phyloP scores from a whole-genome alignment of 2,888 invertebrate genomes.

The Pocota personata region DNA sequence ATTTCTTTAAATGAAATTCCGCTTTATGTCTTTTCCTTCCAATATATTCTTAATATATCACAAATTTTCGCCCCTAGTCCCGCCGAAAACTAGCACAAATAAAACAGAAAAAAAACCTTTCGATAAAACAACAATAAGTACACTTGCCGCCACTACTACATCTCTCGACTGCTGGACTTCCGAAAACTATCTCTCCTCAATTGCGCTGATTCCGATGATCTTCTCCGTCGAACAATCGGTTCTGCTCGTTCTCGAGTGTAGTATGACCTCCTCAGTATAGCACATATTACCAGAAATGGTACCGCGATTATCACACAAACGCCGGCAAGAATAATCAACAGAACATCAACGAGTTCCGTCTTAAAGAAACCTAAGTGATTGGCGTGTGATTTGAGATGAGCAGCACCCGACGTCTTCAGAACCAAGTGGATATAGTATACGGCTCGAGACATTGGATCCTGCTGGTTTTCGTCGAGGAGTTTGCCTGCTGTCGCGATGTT shows the following conservation, averaged over 20 bases:
- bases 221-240: conserved; percentile 20
- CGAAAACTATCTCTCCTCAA: conserved; percentile 35
- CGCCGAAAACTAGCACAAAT: conserved; percentile 50
- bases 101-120: conserved; percentile 12
- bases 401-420: conserved; percentile 79
- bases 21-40: conserved; percentile 28
- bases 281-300: conserved; percentile 80
- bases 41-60: conserved; percentile 70
- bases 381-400: conserved; percentile 80
- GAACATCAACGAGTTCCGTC: conserved; percentile 80
- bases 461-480: conserved; percentile 75
- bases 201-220: conserved; percentile 37
- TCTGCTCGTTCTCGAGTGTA: conserved; percentile 64
- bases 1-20: background rate
- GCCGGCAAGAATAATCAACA: conserved; percentile 79
- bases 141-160: conserved; percentile 39
- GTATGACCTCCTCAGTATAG: conserved; percentile 79
- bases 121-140: conserved; percentile 54
- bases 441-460: conserved; percentile 77
- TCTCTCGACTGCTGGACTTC: conserved; percentile 48
- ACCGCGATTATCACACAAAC: conserved; percentile 79
- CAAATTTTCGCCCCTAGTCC: conserved; percentile 42
- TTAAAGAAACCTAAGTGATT: conserved; percentile 80
- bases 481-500: conserved; percentile 74
- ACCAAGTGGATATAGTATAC: conserved; percentile 81